These are phyloP conservation scores for Carduelis carduelis DNA, from an alignment of 2,797 vertebrate genomes.

Conservation along the genomic window DNA sequence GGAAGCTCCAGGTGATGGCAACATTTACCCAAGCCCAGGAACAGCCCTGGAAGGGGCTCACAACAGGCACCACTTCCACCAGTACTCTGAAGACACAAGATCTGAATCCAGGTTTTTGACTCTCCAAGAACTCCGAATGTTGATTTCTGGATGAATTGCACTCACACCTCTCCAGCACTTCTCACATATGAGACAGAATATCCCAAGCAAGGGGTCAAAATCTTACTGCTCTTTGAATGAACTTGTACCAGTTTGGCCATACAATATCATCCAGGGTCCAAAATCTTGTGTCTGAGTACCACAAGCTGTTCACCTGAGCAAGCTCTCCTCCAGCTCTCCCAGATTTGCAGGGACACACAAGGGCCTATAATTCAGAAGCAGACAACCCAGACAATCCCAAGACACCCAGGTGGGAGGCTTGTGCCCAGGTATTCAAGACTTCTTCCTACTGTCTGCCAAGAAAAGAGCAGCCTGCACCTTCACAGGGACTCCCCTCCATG, in stretches of 20 bases:
- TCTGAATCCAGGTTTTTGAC: not conserved
- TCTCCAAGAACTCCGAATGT: not conserved
- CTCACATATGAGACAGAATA: not conserved
- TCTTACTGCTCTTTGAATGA: not conserved
- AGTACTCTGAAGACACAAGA: not conserved
- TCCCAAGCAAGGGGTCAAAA: not conserved
- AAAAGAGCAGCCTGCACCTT: not conserved
- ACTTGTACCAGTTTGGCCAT: not conserved
- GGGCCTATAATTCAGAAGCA: not conserved
- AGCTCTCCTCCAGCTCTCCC: not conserved
- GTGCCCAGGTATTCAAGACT: not conserved
- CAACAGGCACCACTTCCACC: not conserved
- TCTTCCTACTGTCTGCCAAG: not conserved
- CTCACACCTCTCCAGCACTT: not conserved
- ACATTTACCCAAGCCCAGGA: not conserved
- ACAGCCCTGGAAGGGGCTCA: not conserved
- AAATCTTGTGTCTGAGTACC: not conserved
- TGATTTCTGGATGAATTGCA: not conserved
- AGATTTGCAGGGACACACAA: fast-evolving
- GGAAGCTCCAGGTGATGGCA: not conserved
- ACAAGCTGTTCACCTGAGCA: not conserved
- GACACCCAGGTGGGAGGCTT: fast-evolving
- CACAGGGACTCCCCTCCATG: fast-evolving
- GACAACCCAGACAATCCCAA: not conserved
- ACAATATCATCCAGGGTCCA: not conserved